Percentiles rank a stretch among this genome's conserved stretches.
phyloP scores from a whole-genome alignment of 1,140 invertebrate species.

The Apis laboriosa region DNA sequence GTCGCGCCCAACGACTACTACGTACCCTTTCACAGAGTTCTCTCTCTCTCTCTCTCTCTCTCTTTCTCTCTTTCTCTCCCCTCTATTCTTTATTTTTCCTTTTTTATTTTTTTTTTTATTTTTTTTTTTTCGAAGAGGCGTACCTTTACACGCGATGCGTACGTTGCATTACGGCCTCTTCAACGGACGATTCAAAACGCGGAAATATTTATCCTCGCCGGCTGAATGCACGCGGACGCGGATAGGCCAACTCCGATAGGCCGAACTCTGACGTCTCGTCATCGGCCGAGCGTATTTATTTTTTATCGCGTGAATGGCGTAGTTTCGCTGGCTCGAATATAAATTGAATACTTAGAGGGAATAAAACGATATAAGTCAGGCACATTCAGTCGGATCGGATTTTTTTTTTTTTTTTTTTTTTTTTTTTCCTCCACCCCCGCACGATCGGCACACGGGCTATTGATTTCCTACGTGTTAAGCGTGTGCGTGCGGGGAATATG shows the following conservation, averaged over 20 bases:
- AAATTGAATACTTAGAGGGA: slow-evolving; percentile 30
- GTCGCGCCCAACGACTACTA: not conserved
- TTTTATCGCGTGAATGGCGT: slow-evolving; percentile 41
- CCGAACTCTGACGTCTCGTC: slow-evolving; percentile 10
- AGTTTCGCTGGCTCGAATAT: slow-evolving; percentile 38
- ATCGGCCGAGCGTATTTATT: slow-evolving; percentile 34
- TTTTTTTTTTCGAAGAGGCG: slow-evolving; percentile 37
- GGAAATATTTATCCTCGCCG: slow-evolving; percentile 44
- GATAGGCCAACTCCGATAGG: slow-evolving; percentile 2
- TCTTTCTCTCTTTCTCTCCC: too few relatives aligned
- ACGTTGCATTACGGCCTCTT: slow-evolving; percentile 28
- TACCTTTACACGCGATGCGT: slow-evolving; percentile 4
- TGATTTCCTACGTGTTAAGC: slow-evolving; percentile 7
- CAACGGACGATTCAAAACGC: slow-evolving; percentile 40
- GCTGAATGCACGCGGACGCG: not conserved
- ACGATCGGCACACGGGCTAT: not conserved
- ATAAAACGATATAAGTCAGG: slow-evolving; percentile 15
- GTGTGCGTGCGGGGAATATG: not conserved
- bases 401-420: not conserved
- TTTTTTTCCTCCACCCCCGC: too few relatives aligned
- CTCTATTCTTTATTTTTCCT: too few relatives aligned
- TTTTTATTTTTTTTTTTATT: too few relatives aligned
- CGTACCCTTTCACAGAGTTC: not conserved
- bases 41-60: too few relatives aligned
- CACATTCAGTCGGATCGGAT: not conserved